Percentiles rank a stretch among this genome's conserved stretches.
Evolutionary conservation across 2,113 vertebrate species (phyloP).

Genomic region (Pseudorasbora parva): DNA sequence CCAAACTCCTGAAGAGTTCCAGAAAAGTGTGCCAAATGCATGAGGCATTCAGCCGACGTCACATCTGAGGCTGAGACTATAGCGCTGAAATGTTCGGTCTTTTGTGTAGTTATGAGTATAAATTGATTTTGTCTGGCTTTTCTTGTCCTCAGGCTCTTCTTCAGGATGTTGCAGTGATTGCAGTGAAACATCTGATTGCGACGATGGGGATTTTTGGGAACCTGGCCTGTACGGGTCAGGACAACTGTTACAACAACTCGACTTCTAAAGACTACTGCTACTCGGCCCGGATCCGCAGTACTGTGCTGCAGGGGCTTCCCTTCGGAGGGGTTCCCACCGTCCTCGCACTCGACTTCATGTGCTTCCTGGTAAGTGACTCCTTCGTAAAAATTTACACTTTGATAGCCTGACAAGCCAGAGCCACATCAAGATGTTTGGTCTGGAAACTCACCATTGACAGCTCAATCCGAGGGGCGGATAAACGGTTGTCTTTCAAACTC

Average conservation of each 20-base stretch:
- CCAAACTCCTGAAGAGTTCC: no score
- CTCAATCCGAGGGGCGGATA: no score
- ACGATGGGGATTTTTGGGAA: constrained; percentile 78
- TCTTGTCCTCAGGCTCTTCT: constrained; percentile 39
- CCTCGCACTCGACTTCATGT: constrained; percentile 97
- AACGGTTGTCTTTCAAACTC: no score
- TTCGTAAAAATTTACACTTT: background rate
- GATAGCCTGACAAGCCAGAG: no score
- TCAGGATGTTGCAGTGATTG: constrained; percentile 85
- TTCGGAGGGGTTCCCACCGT: constrained; percentile 96
- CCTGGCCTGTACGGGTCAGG: constrained; percentile 68
- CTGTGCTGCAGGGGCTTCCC: constrained; percentile 95
- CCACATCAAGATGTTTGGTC: no score
- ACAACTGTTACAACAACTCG: constrained; percentile 73
- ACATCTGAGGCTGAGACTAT: no score
- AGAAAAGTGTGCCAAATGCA: no score
- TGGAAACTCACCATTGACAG: no score
- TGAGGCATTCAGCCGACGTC: no score
- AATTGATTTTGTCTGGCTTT: background rate
- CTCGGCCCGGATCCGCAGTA: constrained; percentile 94
- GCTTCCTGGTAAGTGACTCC: constrained; percentile 86
- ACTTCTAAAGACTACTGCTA: constrained; percentile 92
- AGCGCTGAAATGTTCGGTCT: background rate
- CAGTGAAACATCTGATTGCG: constrained; percentile 71
- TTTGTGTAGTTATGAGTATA: background rate